These are phyloP conservation scores for Opisthocomus hoazin DNA, from an alignment of 2,113 vertebrate genomes.

Conservation along the genomic window DNA sequence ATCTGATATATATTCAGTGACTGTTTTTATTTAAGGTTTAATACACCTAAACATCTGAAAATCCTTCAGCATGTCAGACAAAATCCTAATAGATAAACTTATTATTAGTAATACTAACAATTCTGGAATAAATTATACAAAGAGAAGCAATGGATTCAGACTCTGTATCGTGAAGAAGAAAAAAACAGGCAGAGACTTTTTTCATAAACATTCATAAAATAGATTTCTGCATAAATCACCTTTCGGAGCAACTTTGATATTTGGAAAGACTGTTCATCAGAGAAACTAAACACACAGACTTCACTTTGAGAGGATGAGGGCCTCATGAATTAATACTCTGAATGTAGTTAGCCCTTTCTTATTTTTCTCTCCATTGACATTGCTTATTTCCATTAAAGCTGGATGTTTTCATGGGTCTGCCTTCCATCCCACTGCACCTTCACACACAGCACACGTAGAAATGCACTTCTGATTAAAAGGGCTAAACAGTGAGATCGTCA, in stretches of 20 bases:
- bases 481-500: neutral
- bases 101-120: neutral
- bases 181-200: neutral
- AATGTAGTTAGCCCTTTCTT: fast-evolving
- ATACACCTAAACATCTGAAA: neutral
- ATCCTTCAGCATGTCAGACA: neutral
- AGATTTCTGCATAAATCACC: neutral
- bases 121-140: neutral
- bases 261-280: neutral
- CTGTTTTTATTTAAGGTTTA: neutral
- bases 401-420: neutral
- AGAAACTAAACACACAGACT: neutral
- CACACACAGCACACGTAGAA: neutral
- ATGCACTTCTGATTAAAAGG: neutral
- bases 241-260: neutral
- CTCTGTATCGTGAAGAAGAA: neutral
- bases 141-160: neutral
- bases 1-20: neutral
- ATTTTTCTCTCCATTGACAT: neutral
- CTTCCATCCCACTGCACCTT: neutral
- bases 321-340: neutral
- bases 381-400: neutral
- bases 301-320: neutral
- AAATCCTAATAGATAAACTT: neutral
- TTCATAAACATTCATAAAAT: neutral